These are phyloP conservation scores for Phrynosoma blainvillii DNA, from an alignment of 2,113 vertebrate species.

Conservation along the genomic window DNA sequence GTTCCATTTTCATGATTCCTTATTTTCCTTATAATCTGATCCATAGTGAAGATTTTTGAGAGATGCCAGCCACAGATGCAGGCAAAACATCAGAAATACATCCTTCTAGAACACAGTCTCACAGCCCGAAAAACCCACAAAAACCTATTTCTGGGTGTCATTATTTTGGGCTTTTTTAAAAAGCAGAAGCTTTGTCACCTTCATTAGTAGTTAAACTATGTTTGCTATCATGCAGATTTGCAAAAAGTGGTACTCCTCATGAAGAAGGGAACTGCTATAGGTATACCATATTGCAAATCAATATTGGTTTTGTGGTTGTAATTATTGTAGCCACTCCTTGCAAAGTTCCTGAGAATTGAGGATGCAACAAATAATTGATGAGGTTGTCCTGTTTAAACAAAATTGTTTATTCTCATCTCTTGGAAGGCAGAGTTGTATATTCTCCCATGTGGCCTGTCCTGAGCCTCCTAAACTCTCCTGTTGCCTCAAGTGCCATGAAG, in stretches of 20 bases:
- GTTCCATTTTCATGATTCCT: neutral
- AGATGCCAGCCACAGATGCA: no score
- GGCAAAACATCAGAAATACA: no score
- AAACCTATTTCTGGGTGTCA: no score
- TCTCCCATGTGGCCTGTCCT: no score
- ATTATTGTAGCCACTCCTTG: neutral
- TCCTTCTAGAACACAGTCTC: no score
- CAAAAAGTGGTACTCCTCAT: neutral
- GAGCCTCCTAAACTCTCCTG: no score
- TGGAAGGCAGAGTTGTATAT: no score
- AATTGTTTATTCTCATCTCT: no score
- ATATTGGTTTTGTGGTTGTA: neutral
- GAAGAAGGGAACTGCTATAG: neutral
- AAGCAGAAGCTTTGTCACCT: neutral
- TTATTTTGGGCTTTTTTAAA: neutral
- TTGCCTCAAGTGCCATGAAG: no score
- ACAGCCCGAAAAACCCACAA: no score
- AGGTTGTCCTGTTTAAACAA: neutral
- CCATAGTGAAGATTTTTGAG: neutral
- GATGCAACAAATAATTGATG: neutral
- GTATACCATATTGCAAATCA: neutral
- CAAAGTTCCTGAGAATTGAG: neutral
- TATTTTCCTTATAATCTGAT: neutral
- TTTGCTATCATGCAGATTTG: neutral
- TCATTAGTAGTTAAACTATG: neutral